Base-by-base conservation (phyloP, 2,797 vertebrate species). In the Urophycis tenuis region DNA sequence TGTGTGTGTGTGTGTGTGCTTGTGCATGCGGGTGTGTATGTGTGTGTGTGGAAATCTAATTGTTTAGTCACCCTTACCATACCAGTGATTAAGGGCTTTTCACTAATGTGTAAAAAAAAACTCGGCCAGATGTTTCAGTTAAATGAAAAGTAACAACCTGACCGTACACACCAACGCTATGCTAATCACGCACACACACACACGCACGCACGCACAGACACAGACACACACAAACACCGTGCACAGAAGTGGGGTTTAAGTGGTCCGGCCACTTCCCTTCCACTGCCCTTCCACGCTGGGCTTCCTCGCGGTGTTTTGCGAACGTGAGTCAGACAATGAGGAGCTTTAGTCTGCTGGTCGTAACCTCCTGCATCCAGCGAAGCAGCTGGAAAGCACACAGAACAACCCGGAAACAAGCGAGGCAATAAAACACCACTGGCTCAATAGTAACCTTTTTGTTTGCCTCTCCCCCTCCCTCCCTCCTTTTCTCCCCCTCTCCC, bases 11-110 rank as follows among this genome's bases (percentile, higher is more conserved):
- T 36, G 22, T 11, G 31, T 74, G 53, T 36, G 34, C 75, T 53
- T 70, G 67, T 72, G 70, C 22, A 73, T 69, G 32, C 41, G 73
- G 34, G 71, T 53, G 75, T 71, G 75, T 53, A 79, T 71, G 67
- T 64, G 69, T 72, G 64, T 25, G 73, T 72, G 32, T 67, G 60
- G 36, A 53, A 89, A 87, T 87, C 81, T 82, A 84, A 82, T 17
- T 87, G 83, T 89, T 90, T 88, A 87, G 85, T 83, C 83, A 75
- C 82, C 36, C 6, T 70, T 84, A 49, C 4, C n/a, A 79, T 86
- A 82, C 80, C 85, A 83, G 49, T 83, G 83, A 91, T 89, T 87
- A 85, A 90, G 73, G 73, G 74, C 83, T 77, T 86, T 86, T 87
- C 77, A 83, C 80, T 79, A 67, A 81, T 84, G 81, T 81, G 82